Base-by-base conservation (phyloP, 1,140 invertebrate genomes). In the Oncopeltus fasciatus region DNA sequence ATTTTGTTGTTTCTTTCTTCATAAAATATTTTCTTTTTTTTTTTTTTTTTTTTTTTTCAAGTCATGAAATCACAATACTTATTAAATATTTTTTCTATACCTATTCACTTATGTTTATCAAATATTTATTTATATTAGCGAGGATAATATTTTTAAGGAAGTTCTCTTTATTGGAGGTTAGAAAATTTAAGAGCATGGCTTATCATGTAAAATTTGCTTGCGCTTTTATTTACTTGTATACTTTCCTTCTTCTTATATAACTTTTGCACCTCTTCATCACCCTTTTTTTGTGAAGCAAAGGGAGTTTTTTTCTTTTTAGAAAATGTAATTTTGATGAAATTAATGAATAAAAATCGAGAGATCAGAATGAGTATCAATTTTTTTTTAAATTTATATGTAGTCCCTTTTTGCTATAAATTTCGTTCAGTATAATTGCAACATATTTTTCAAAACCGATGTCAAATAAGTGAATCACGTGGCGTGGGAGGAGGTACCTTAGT, bases 171-270 rank as follows among this genome's bases (percentile, higher is more conserved):
- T 9, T 24, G 26, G 26, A 24, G 5, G 26, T 53, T 53, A 53
- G 49, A 53, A 5, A 53, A 53, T 24, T 53, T 53, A 24, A 20
- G 26, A 53, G 49, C 49, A 53, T 53, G 49, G 49, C 49, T 53
- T 53, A 8, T 53, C 20, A 53, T 70, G 65, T 68, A 66, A 66
- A 65, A 64, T 68, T 70, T 62, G 63, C 38, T 60, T 51, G 60
- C 62, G 9, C 43, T 67, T 43, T 44, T 31, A 27, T 60, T 63
- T 16, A 26, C 26, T 57, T 46, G 27, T 12, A 53, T 38, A 47
- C 18, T 51, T 29, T 60, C 14, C 49, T 49, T 56, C n/a, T 59
- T 51, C 49, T 57, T 56, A 20, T n/a, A n/a, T 53, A 43, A 20
- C 28, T 56, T 44, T 29, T 18, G 44, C 29, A 28, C 24, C 33